These are phyloP conservation scores for Hermetia illucens DNA, from an alignment of 1,140 invertebrate species.

Conservation along the genomic window DNA sequence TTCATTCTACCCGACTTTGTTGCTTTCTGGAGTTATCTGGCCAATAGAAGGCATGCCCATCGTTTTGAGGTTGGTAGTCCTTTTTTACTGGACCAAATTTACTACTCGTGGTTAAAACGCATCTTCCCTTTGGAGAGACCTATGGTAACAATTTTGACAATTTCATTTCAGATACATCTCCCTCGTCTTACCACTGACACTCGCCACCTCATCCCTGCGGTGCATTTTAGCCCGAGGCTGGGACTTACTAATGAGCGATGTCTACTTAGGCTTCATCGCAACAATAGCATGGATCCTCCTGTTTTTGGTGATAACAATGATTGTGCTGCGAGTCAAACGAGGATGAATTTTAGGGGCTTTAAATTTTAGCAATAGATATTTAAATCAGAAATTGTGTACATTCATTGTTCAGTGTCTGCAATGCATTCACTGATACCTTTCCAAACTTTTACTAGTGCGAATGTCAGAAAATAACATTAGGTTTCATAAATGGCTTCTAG, in stretches of 20 bases:
- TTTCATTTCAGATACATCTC: conserved; percentile 49
- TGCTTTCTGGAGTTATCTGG: conserved; percentile 84
- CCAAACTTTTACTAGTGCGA: too few relatives aligned
- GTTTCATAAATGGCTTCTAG: too few relatives aligned
- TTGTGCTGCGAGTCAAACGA: conserved; percentile 64
- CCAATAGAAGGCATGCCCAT: conserved; percentile 79
- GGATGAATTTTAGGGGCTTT: conserved; percentile 30
- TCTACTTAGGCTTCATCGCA: conserved; percentile 78
- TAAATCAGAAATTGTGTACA: conserved; percentile 3
- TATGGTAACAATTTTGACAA: conserved; percentile 3
- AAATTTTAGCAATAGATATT: not conserved
- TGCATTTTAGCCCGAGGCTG: conserved; percentile 83
- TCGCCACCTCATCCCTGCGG: conserved; percentile 78
- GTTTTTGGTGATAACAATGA: conserved; percentile 69
- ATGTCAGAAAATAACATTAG: too few relatives aligned
- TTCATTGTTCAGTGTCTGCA: conserved; percentile 3
- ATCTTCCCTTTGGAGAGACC: too few relatives aligned
- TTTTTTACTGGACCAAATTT: not conserved
- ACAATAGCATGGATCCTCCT: conserved; percentile 77
- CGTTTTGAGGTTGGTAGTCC: conserved; percentile 41
- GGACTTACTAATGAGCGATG: conserved; percentile 62
- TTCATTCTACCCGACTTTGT: conserved; percentile 85
- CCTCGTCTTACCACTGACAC: conserved; percentile 72
- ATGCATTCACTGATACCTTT: too few relatives aligned
- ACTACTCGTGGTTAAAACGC: too few relatives aligned